Conservation (phyloP, 2,113 vertebrate genomes). For the Nothoprocta pentlandii region DNA sequence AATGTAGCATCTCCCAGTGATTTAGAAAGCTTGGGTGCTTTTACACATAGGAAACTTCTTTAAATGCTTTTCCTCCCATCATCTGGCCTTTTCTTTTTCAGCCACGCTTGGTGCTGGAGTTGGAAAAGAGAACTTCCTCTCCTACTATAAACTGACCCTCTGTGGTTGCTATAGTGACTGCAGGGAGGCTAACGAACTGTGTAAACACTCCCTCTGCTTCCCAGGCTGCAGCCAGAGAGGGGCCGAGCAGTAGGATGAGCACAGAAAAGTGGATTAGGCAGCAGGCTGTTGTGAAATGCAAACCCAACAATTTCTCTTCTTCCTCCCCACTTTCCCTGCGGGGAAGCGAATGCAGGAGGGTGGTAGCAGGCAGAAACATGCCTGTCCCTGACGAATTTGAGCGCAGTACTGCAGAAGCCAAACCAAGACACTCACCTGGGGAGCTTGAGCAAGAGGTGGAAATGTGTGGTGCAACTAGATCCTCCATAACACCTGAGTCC, state of each 20-base stretch:
- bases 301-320: neutral
- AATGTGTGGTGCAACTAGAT: slow-evolving; percentile 39
- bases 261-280: neutral
- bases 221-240: neutral
- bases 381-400: neutral
- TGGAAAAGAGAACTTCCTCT: slow-evolving; percentile 79
- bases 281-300: slow-evolving; percentile 34
- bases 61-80: slow-evolving; percentile 73
- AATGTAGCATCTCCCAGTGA: slow-evolving; percentile 16
- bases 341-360: slow-evolving; percentile 23
- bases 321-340: neutral
- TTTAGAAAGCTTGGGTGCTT: slow-evolving; percentile 16
- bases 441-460: slow-evolving; percentile 34
- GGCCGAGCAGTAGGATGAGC: neutral
- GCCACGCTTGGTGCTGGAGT: slow-evolving; percentile 54
- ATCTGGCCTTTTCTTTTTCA: slow-evolving; percentile 73
- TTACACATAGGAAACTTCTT: slow-evolving; percentile 62
- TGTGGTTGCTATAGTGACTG: slow-evolving; percentile 76
- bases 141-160: slow-evolving; percentile 78
- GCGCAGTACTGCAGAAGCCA: slow-evolving; percentile 30
- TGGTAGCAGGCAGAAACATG: slow-evolving; percentile 21
- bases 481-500: slow-evolving; percentile 20
- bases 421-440: slow-evolving; percentile 59
- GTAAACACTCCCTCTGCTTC: slow-evolving; percentile 72
- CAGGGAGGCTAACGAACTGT: slow-evolving; percentile 23